phyloP scores from a whole-genome alignment of 2,797 vertebrate genomes.

The Yasuhikotakia modesta region DNA sequence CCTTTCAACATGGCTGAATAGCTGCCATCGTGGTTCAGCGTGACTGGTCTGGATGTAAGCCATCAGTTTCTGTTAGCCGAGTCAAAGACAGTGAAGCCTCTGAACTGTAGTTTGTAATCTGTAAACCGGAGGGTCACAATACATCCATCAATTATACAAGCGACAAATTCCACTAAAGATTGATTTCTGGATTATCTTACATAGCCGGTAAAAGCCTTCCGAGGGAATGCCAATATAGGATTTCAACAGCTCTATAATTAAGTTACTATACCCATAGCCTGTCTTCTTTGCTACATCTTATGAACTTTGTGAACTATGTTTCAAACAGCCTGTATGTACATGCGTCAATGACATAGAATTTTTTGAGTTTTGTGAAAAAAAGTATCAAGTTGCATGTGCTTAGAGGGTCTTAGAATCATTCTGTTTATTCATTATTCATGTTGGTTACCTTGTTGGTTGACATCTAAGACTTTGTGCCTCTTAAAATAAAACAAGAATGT shows the following conservation, averaged over 20 bases:
- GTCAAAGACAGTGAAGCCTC: background rate
- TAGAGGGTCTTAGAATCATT: no score
- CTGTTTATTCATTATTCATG: background rate
- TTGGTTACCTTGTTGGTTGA: background rate
- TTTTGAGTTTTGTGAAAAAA: background rate
- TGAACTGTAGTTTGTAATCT: constrained; percentile 9
- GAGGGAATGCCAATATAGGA: constrained; percentile 12
- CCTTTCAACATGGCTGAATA: constrained; percentile 28
- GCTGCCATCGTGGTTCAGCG: constrained; percentile 21
- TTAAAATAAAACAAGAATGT: no score
- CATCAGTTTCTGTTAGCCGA: background rate
- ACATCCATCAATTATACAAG: constrained; percentile 10
- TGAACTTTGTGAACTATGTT: constrained; percentile 23
- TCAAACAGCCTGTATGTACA: background rate
- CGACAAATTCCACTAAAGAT: constrained; percentile 25
- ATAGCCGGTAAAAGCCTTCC: constrained; percentile 3
- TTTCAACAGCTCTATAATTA: constrained; percentile 31
- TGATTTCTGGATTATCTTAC: constrained; percentile 32
- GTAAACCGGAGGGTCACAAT: constrained; percentile 13
- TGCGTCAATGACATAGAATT: background rate
- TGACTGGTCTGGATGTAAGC: constrained; percentile 19
- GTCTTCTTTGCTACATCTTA: background rate
- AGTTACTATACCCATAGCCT: background rate
- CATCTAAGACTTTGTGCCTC: no score
- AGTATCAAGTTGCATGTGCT: no score